Conservation (phyloP, 2,113 vertebrate species). For the Pedetes capensis region DNA sequence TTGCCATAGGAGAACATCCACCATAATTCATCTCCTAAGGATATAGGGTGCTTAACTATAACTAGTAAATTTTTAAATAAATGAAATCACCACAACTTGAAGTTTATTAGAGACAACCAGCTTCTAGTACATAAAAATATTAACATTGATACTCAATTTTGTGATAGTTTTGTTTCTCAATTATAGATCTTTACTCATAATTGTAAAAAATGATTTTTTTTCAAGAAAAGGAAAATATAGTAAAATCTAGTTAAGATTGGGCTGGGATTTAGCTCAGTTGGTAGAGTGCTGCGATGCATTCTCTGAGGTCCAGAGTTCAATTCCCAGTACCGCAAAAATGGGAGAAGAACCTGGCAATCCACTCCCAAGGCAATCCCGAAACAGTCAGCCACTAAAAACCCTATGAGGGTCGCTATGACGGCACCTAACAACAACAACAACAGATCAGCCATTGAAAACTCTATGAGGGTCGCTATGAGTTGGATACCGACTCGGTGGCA, state of each 20-base stretch:
- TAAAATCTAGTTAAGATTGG: neutral
- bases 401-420: too few species aligned
- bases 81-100: neutral
- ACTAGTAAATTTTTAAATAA: neutral
- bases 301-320: too few species aligned
- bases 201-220: neutral
- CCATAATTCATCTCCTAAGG: neutral
- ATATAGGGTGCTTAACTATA: neutral
- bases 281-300: too few species aligned
- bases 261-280: too few species aligned
- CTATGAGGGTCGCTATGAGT: too few species aligned
- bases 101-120: neutral
- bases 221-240: neutral
- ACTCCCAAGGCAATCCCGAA: too few species aligned
- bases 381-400: too few species aligned
- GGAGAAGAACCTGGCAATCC: too few species aligned
- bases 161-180: neutral
- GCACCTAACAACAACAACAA: too few species aligned
- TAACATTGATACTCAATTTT: neutral
- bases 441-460: too few species aligned
- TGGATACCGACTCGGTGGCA: too few species aligned
- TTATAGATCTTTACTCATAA: neutral
- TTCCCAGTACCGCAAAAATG: too few species aligned
- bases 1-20: neutral
- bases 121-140: neutral